Percentiles rank a stretch among this genome's conserved stretches.
Conservation (phyloP, 2,113 vertebrate species). For the Cephalopterus ornatus region DNA sequence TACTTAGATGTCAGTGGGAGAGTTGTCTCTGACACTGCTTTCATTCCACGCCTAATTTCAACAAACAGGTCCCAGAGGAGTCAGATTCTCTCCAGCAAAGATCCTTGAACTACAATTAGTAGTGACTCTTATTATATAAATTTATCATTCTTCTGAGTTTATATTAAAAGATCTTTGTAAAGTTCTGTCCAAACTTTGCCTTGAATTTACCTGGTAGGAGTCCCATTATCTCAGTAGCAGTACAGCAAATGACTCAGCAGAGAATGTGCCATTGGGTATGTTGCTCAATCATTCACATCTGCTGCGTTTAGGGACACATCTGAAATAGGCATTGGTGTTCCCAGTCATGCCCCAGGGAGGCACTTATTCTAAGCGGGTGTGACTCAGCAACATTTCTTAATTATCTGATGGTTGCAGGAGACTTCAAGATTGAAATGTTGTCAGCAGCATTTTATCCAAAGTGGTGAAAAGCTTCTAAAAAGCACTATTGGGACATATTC, state of each 20-base stretch:
- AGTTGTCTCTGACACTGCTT: not conserved
- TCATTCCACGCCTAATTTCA: not conserved
- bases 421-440: conserved; percentile 31
- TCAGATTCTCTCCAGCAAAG: not conserved
- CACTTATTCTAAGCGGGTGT: not conserved
- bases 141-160: not conserved
- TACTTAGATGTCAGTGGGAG: not conserved
- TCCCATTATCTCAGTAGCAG: not conserved
- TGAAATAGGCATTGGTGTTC: not conserved
- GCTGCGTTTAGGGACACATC: not conserved
- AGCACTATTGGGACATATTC: conserved; percentile 40
- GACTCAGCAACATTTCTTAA: conserved; percentile 49
- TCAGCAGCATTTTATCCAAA: conserved; percentile 53
- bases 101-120: not conserved
- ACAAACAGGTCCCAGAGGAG: not conserved
- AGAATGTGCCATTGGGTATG: not conserved
- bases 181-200: not conserved
- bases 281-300: conserved; percentile 5
- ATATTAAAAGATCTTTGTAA: not conserved
- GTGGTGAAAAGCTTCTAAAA: conserved; percentile 51
- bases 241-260: conserved; percentile 19
- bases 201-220: not conserved
- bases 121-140: not conserved
- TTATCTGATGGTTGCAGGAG: conserved; percentile 23
- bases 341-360: not conserved